Evolutionary conservation across 2,888 invertebrate species (phyloP), one percentile per base, ranked within the genome.

Genomic region (Charanyca ferruginea): DNA sequence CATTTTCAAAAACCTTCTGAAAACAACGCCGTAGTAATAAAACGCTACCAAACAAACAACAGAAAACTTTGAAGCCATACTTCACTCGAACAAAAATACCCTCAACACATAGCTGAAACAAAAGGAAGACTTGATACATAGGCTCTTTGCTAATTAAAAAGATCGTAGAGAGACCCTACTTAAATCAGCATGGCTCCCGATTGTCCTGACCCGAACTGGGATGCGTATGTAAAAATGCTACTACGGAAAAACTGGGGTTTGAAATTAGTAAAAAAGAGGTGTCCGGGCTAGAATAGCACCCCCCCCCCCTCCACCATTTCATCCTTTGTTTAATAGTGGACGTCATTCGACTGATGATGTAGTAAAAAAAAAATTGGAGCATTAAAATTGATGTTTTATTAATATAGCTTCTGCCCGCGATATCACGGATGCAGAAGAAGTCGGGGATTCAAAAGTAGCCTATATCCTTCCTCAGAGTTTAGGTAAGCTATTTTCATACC

Each of bases 61-160:
- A 20, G 45, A 2, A 55, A 65, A 75, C 58, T 70, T 74, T 44
- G 54, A 22, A 44, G 35, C 54, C 49, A 64, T 60, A 54, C 72
- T 65, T 73, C 38, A 64, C 64, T n/a, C 8, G 49, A 42, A 62
- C 61, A 53, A 65, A 60, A 62, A 67, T 66, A 38, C 48, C 44
- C 48, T 64, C 49, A 71, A 66, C 58, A 54, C 67, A 72, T 61
- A 51, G 52, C 45, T 49, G 74, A 80, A 84, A 87, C 86, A 87
- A 87, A 54, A 73, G 78, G 57, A 63, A 58, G 73, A 73, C 83
- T 78, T 87, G 85, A 89, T 86, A 85, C 86, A 86, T 87, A 83
- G 84, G 79, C 85, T 88, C 87, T 87, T 83, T 83, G 86, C 90
- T 92, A 92, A 92, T 92, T 91, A 92, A 92, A 92, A 91, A 90